Evolutionary conservation across 2,888 invertebrate species (phyloP).

Genomic region (Caenorhabditis sp.): DNA sequence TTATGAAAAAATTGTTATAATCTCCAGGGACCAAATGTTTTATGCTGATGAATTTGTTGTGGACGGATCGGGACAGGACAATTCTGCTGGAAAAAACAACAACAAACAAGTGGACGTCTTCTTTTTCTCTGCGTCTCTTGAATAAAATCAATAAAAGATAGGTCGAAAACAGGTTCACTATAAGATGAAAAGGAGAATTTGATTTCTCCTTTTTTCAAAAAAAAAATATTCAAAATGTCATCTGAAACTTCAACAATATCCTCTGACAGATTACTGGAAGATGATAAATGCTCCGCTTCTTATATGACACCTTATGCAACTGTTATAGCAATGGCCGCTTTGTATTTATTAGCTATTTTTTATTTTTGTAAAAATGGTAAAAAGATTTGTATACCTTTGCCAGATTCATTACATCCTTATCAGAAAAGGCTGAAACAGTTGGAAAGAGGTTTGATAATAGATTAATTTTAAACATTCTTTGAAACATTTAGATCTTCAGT

Average conservation of each 20-base stretch:
- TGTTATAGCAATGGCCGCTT: conserved; percentile 59
- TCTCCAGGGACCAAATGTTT: neutral
- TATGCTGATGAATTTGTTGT: neutral
- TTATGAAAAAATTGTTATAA: neutral
- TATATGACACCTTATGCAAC: conserved; percentile 69
- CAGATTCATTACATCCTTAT: conserved; percentile 65
- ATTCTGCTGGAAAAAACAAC: too few species aligned
- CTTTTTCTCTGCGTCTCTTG: neutral
- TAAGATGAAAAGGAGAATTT: neutral
- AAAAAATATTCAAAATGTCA: neutral
- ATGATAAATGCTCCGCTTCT: conserved; percentile 48
- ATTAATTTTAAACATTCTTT: neutral
- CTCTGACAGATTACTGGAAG: neutral
- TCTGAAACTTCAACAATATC: too few species aligned
- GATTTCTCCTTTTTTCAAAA: neutral
- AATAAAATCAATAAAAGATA: neutral
- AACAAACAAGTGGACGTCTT: neutral
- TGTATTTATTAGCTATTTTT: conserved; percentile 59
- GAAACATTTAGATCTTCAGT: conserved; percentile 52
- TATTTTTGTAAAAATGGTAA: conserved; percentile 62
- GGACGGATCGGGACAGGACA: too few species aligned
- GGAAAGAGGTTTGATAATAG: conserved; percentile 49
- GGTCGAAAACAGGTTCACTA: neutral
- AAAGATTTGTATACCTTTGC: conserved; percentile 61
- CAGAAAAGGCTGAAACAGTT: conserved; percentile 58